A percentile compares a stretch with the other conserved stretches of the same genome.
Conservation (phyloP, 1,140 invertebrate species). For the Dreissena polymorpha region DNA sequence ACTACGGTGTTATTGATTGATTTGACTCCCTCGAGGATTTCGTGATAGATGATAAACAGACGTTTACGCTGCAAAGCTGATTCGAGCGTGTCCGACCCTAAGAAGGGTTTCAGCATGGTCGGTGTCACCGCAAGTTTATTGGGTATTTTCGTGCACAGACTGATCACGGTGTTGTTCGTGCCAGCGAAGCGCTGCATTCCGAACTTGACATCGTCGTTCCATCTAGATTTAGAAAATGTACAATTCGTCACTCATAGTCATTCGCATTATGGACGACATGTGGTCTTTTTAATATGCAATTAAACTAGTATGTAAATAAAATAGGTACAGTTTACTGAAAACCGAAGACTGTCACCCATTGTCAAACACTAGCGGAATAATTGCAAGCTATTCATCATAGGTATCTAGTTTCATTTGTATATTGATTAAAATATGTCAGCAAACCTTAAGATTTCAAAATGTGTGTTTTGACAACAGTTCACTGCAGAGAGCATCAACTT, state of each 20-base stretch:
- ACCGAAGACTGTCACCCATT: background rate
- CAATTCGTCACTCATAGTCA: background rate
- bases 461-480: too few species aligned
- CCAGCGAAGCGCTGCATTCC: conserved; percentile 68
- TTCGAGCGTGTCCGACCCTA: conserved; percentile 45
- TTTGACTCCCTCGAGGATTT: conserved; percentile 42
- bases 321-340: background rate
- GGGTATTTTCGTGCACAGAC: conserved; percentile 36
- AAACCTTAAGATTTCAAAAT: too few species aligned
- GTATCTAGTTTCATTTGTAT: too few species aligned
- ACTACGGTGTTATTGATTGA: background rate
- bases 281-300: background rate
- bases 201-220: conserved; percentile 70
- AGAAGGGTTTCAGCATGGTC: conserved; percentile 52
- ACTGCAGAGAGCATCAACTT: background rate
- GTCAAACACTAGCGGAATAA: too few species aligned
- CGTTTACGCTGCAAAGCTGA: conserved; percentile 49
- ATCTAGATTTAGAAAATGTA: conserved; percentile 61
- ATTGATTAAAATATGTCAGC: too few species aligned
- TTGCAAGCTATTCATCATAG: too few species aligned
- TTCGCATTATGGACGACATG: background rate
- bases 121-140: conserved; percentile 56
- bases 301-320: background rate
- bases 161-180: conserved; percentile 26
- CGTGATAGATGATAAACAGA: conserved; percentile 59